phyloP scores from a whole-genome alignment of 2,888 invertebrate species.

The Dryocosmus kuriphilus region DNA sequence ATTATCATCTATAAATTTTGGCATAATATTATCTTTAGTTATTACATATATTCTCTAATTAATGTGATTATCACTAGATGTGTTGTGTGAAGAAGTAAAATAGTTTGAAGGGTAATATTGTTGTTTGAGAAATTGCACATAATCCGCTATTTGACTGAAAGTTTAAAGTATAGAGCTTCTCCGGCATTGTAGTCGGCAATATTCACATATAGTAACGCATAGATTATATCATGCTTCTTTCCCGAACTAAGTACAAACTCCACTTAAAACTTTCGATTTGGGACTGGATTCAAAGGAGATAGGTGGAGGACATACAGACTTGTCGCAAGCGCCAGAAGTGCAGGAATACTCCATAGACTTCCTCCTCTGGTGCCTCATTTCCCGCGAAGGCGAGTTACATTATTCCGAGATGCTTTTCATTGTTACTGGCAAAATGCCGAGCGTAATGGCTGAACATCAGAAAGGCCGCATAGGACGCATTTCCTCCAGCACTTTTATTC shows the following conservation, averaged over 20 bases:
- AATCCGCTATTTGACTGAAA: not conserved
- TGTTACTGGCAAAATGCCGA: constrained; percentile 69
- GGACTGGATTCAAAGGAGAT: constrained; percentile 37
- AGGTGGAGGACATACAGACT: constrained; percentile 28
- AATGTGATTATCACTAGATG: too few species aligned
- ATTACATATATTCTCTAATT: too few species aligned
- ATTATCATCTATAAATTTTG: too few species aligned
- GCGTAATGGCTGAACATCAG: constrained; percentile 60
- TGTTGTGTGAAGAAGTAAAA: not conserved
- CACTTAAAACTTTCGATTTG: constrained; percentile 41
- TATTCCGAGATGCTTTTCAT: constrained; percentile 66
- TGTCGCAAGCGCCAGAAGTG: constrained; percentile 25
- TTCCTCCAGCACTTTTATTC: constrained; percentile 55
- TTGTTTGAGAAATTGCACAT: constrained; percentile 18
- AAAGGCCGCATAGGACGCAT: constrained; percentile 51
- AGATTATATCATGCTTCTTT: constrained; percentile 35
- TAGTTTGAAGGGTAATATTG: not conserved
- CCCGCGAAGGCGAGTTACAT: constrained; percentile 58
- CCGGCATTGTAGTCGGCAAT: constrained; percentile 1
- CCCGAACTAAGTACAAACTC: constrained; percentile 36
- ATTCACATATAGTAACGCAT: constrained; percentile 5
- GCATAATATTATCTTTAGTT: not conserved
- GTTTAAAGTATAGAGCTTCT: not conserved
- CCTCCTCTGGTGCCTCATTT: constrained; percentile 59
- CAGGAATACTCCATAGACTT: constrained; percentile 40